These are phyloP conservation scores for zebrafish (Danio rerio) DNA, from an alignment of 2,113 vertebrate species.

Conservation along the genomic window DNA sequence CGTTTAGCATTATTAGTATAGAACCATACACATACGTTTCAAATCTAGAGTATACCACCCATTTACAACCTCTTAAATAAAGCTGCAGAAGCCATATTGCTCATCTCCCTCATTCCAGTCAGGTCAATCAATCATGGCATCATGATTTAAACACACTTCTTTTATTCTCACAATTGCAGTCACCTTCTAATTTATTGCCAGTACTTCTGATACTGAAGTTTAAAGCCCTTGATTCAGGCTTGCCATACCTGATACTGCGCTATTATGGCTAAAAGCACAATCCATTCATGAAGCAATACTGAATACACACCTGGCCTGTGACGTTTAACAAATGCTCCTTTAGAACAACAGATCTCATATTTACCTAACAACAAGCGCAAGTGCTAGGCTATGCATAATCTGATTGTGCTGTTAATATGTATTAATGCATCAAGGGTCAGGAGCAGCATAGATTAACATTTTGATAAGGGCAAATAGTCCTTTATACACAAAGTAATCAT, in stretches of 20 bases:
- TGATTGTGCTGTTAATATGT: slow-evolving; percentile 35
- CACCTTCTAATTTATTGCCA: slow-evolving; percentile 2
- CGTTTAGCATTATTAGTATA: too few relatives aligned
- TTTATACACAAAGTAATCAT: slow-evolving; percentile 26
- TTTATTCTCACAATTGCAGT: not conserved
- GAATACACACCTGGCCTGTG: slow-evolving; percentile 27
- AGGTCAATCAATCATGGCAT: not conserved
- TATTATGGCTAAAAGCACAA: not conserved
- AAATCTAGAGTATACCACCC: not conserved
- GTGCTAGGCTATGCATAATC: slow-evolving; percentile 8
- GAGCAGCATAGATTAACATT: slow-evolving; percentile 37
- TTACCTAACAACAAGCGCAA: slow-evolving; percentile 29
- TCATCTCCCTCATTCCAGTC: not conserved
- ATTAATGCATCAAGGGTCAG: slow-evolving; percentile 27
- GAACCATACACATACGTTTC: not conserved
- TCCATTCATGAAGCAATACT: slow-evolving; percentile 30
- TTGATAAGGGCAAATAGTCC: slow-evolving; percentile 33
- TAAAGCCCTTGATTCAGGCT: not conserved
- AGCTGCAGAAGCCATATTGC: not conserved
- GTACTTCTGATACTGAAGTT: not conserved
- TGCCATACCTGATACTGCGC: not conserved
- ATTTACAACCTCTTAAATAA: not conserved
- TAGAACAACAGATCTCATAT: slow-evolving; percentile 33
- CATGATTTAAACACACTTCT: not conserved
- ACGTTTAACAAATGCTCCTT: slow-evolving; percentile 38